Percentiles rank a stretch among this genome's conserved stretches.
phyloP scores from a whole-genome alignment of 35 echinoderm and acorn worm species.

The Holothuria glaberrima region DNA sequence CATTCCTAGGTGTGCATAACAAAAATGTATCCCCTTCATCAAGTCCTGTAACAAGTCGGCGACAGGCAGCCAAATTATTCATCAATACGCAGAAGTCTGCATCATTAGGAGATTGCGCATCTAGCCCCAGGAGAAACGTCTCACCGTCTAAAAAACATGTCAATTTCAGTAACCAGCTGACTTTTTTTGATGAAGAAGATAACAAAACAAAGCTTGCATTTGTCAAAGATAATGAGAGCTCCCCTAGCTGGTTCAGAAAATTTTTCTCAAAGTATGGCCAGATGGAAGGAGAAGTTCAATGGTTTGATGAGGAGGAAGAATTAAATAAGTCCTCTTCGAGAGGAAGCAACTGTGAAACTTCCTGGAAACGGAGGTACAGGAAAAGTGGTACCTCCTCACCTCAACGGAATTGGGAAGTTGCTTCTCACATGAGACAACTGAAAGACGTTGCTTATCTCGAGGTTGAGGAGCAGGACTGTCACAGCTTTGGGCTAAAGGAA shows the following conservation, averaged over 20 bases:
- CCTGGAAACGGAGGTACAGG: constrained; percentile 20
- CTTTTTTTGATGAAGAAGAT: constrained; percentile 24
- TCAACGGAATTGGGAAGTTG: constrained; percentile 47
- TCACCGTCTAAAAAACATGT: constrained; percentile 55
- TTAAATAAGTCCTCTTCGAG: not conserved
- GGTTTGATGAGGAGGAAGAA: constrained; percentile 22
- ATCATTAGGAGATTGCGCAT: constrained; percentile 52
- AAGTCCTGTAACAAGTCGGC: constrained; percentile 12
- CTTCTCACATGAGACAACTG: constrained; percentile 48
- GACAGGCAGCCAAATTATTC: not conserved
- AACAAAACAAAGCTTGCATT: constrained; percentile 3
- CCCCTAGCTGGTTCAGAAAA: constrained; percentile 51
- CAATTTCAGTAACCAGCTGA: constrained; percentile 54
- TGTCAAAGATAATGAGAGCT: constrained; percentile 53
- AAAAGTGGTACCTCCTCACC: not conserved
- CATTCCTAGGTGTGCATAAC: constrained; percentile 37
- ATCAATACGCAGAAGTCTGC: constrained; percentile 8
- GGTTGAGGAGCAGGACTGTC: constrained; percentile 10
- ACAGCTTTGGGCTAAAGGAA: not conserved
- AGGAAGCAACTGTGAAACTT: not conserved
- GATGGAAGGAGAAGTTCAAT: constrained; percentile 8
- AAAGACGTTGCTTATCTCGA: constrained; percentile 54
- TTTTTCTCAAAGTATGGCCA: constrained; percentile 46
- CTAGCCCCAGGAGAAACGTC: constrained; percentile 36
- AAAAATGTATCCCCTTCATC: constrained; percentile 10